Evolutionary conservation across 2,888 invertebrate species (phyloP), one percentile per base, ranked within the genome.

Genomic region (Zonitis immaculata): DNA sequence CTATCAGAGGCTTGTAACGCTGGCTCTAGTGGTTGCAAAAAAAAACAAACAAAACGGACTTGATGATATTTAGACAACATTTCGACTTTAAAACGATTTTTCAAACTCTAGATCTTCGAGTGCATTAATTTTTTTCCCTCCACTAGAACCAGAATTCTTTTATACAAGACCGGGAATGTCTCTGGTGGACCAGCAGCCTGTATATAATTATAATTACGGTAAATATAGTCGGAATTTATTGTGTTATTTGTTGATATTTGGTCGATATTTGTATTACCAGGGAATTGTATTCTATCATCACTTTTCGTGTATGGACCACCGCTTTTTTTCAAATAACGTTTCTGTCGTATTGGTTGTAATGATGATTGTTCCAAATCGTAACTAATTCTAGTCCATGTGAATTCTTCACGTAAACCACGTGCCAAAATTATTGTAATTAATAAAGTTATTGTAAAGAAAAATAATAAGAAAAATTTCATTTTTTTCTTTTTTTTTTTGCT

Each of bases 331-430:
- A 4, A 22, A 22, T 22, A 39, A 39, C 11, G 6, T 25, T 46
- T 43, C 9, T 55, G 44, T 8, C 55, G 44, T 14, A 27, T 51
- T 20, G 45, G 18, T 32, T 14, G 32, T 32, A n/a, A n/a, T n/a
- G n/a, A n/a, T n/a, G 5, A 11, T 30, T 39, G 39, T 39, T 39
- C 18, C 2, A 39, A 12, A 2, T 22, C 63, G 51, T 71, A 76
- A 51, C 54, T 67, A 22, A 76, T 68, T 47, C 73, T 65, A 14
- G 70, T 69, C 76, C 76, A 76, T 0, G 73, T 69, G 56, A 75
- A 76, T 58, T 73, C 73, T 61, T 75, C 74, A 22, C 65, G 68
- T 39, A 75, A 56, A 4, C 72, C 73, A 12, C 57, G 60, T 44
- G 39, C 18, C 8, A 18, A 39, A 18, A 39, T 39, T 18, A 44